phyloP scores from a whole-genome alignment of 2,888 invertebrate genomes.

The Philhelius pedissequus region DNA sequence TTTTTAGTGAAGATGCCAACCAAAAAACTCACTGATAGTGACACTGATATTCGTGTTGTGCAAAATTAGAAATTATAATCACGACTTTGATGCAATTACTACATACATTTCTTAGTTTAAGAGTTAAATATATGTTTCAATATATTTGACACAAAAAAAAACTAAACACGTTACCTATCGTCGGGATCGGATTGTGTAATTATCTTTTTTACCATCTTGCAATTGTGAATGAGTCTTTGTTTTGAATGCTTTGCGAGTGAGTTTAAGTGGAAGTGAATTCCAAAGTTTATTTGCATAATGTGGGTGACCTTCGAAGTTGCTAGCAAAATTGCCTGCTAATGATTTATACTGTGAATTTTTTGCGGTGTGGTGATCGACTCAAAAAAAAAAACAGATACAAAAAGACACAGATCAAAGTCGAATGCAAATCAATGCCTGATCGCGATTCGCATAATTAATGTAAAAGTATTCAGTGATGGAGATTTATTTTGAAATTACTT shows the following conservation, averaged over 20 bases:
- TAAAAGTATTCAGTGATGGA: conserved; percentile 29
- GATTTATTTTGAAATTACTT: neutral
- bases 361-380: neutral
- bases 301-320: conserved; percentile 43
- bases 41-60: conserved; percentile 22
- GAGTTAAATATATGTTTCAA: neutral
- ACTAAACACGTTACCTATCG: neutral
- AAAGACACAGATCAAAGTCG: neutral
- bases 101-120: neutral
- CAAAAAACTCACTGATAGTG: conserved; percentile 25
- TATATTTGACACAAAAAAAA: neutral
- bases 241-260: conserved; percentile 17
- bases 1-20: conserved; percentile 19
- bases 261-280: conserved; percentile 43
- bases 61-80: conserved; percentile 38
- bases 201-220: neutral
- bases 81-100: conserved; percentile 30
- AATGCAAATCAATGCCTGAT: conserved; percentile 10
- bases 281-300: conserved; percentile 46
- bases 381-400: neutral
- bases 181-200: conserved; percentile 19
- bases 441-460: neutral
- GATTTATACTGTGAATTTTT: conserved; percentile 10
- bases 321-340: neutral
- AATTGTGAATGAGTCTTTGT: conserved; percentile 28